Evolutionary conservation across 2,797 vertebrate genomes (phyloP).

Genomic region (Anomalospiza imberbis): DNA sequence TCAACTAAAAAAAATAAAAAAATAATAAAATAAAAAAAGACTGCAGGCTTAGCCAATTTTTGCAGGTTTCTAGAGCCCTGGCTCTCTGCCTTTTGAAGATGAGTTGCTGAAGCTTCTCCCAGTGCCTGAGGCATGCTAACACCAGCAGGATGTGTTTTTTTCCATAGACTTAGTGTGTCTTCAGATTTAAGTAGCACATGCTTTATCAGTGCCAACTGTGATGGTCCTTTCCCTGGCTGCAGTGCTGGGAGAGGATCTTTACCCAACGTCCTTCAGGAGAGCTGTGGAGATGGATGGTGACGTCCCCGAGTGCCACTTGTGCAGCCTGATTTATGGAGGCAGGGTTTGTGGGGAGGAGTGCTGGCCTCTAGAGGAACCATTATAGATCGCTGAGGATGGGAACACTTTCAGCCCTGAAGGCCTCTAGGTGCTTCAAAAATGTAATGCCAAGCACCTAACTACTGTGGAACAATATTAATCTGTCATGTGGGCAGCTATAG

Average conservation of each 20-base stretch:
- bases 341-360: slow-evolving; percentile 80
- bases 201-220: slow-evolving; percentile 73
- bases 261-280: slow-evolving; percentile 61
- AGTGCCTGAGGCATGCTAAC: slow-evolving; percentile 81
- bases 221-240: slow-evolving; percentile 68
- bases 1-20: slow-evolving; percentile 76
- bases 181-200: slow-evolving; percentile 77
- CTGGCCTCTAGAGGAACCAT: slow-evolving; percentile 79
- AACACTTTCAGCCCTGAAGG: slow-evolving; percentile 80
- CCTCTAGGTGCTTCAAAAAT: slow-evolving; percentile 77
- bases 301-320: slow-evolving; percentile 77
- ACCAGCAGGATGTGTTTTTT: slow-evolving; percentile 74
- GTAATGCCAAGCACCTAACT: slow-evolving; percentile 86
- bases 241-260: slow-evolving; percentile 51
- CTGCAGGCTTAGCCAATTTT: slow-evolving; percentile 85
- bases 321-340: slow-evolving; percentile 88
- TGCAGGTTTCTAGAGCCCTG: slow-evolving; percentile 83
- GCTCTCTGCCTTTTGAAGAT: slow-evolving; percentile 87
- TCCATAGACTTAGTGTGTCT: slow-evolving; percentile 71
- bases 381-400: slow-evolving; percentile 79
- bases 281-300: slow-evolving; percentile 77
- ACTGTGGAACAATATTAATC: slow-evolving; percentile 84
- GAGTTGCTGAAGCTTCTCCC: slow-evolving; percentile 80
- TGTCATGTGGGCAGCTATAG: slow-evolving; percentile 84
- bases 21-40: slow-evolving; percentile 69